Conservation (phyloP, 2,797 vertebrate species). For the Sebastes elongatus region DNA sequence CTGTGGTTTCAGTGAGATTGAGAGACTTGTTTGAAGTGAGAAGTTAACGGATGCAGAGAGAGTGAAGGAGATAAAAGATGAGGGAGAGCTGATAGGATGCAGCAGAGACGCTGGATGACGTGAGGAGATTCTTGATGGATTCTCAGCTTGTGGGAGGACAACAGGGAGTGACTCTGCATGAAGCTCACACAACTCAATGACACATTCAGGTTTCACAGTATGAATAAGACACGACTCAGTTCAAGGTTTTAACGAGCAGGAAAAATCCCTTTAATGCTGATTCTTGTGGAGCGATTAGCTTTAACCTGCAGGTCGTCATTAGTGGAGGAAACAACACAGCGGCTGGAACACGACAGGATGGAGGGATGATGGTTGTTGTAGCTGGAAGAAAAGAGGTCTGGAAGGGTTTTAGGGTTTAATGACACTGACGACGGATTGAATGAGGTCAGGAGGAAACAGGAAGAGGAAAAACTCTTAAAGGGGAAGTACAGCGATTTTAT, state of each 20-base stretch:
- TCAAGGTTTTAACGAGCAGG: neutral
- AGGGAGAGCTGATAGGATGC: conserved; percentile 6
- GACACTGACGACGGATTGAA: neutral
- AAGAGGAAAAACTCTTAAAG: neutral
- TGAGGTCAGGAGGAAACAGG: neutral
- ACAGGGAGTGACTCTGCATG: conserved; percentile 8
- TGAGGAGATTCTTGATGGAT: conserved; percentile 39
- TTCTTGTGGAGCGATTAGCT: neutral
- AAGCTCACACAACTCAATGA: neutral
- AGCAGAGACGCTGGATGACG: conserved; percentile 19
- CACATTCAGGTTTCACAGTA: neutral
- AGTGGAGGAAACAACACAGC: neutral
- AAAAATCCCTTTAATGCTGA: neutral
- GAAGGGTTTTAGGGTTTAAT: neutral
- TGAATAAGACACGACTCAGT: neutral
- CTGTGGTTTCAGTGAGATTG: neutral
- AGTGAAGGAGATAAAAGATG: conserved; percentile 8
- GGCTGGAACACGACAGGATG: neutral
- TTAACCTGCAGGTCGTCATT: conserved; percentile 8
- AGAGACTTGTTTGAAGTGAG: neutral
- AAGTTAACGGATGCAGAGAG: neutral
- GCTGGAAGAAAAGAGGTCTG: neutral
- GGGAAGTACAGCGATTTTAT: too few relatives aligned
- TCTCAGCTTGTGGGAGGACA: conserved; percentile 1
- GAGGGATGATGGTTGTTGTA: neutral